Evolutionary conservation across 2,888 invertebrate species (phyloP).

Genomic region (Andrena camellia): DNA sequence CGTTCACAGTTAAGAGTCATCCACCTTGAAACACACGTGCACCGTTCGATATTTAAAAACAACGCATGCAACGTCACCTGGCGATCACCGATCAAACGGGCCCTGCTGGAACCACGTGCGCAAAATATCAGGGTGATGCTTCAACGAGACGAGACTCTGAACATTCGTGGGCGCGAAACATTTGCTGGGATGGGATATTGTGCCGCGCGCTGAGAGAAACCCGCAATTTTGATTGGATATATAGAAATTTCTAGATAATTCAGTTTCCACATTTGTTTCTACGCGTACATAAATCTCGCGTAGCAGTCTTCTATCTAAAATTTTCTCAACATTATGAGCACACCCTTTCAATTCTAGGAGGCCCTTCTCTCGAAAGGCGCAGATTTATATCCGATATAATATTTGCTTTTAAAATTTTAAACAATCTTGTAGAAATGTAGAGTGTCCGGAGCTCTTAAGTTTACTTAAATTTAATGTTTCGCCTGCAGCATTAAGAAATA

Average conservation of each 20-base stretch:
- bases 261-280: not conserved
- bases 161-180: not conserved
- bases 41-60: slow-evolving; percentile 35
- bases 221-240: not conserved
- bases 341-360: too few relatives aligned
- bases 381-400: too few relatives aligned
- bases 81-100: slow-evolving; percentile 1
- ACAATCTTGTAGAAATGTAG: too few relatives aligned
- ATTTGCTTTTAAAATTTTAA: too few relatives aligned
- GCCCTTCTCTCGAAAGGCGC: too few relatives aligned
- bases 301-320: too few relatives aligned
- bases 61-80: slow-evolving; percentile 44
- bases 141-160: not conserved
- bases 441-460: too few relatives aligned
- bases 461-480: too few relatives aligned
- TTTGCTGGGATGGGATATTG: not conserved
- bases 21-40: slow-evolving; percentile 51
- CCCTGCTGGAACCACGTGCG: slow-evolving; percentile 5
- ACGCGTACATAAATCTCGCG: too few relatives aligned
- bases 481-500: too few relatives aligned
- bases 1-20: slow-evolving; percentile 5
- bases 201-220: not conserved
- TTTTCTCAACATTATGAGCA: too few relatives aligned
- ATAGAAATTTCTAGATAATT: not conserved
- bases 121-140: not conserved